phyloP scores from a whole-genome alignment of 2,797 vertebrate genomes.

The Characodon lateralis region DNA sequence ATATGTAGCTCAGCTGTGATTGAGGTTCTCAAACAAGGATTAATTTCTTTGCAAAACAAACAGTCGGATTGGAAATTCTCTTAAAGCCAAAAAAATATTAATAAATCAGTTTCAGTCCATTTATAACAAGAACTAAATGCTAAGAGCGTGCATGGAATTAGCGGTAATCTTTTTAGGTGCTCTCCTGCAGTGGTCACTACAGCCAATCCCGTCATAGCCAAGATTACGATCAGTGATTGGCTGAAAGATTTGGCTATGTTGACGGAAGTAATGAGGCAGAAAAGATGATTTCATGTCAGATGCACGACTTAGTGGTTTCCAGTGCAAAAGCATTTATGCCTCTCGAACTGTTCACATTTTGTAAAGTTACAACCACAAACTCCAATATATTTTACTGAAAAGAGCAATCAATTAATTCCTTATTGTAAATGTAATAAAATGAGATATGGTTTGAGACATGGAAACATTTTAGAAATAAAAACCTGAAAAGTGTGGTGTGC shows the following conservation, averaged over 20 bases:
- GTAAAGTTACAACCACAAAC: no score
- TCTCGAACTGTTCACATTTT: no score
- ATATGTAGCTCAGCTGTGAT: neutral
- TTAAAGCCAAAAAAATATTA: neutral
- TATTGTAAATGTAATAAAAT: no score
- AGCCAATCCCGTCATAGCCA: constrained; percentile 57
- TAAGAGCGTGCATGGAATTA: constrained; percentile 68
- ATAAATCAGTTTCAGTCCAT: constrained; percentile 7
- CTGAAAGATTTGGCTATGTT: constrained; percentile 36
- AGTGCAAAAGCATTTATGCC: no score
- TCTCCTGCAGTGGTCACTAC: constrained; percentile 45
- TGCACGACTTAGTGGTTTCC: no score
- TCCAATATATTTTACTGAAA: no score
- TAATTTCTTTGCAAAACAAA: neutral
- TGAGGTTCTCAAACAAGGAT: constrained; percentile 1
- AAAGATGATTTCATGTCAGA: constrained; percentile 1
- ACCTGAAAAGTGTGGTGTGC: no score
- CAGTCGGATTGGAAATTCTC: neutral
- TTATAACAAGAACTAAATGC: constrained; percentile 36
- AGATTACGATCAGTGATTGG: constrained; percentile 42
- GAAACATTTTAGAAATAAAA: no score
- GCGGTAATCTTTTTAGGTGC: constrained; percentile 80
- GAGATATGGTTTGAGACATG: no score
- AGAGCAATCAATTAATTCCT: no score
- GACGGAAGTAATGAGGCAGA: constrained; percentile 5